These are phyloP conservation scores for Gulo gulo DNA, from an alignment of 2,113 vertebrate genomes.

Conservation along the genomic window DNA sequence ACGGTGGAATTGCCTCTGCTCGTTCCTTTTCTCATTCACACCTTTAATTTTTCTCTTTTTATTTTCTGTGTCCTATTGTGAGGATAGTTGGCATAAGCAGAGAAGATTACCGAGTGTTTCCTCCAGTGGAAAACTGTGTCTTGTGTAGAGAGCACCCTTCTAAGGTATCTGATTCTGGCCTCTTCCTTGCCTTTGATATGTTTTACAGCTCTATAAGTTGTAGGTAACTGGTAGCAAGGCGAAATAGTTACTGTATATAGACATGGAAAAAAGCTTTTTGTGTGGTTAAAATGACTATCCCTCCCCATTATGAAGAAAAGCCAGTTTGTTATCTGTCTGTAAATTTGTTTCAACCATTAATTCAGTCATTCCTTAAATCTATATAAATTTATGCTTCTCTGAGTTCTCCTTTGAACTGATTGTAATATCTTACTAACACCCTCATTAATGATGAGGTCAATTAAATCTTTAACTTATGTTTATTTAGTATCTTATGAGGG, in stretches of 20 bases:
- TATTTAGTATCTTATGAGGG: neutral
- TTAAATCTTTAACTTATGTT: conserved; percentile 32
- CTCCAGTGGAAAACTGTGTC: neutral
- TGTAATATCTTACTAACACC: neutral
- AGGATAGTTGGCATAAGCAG: neutral
- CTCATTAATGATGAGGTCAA: neutral
- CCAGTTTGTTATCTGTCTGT: neutral
- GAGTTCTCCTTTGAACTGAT: neutral
- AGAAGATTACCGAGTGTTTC: neutral
- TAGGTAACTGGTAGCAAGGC: neutral
- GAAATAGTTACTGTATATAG: neutral
- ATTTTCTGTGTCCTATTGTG: neutral
- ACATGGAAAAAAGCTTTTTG: neutral
- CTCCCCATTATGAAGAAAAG: neutral
- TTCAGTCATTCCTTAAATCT: neutral
- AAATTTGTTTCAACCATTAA: neutral
- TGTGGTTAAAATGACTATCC: neutral
- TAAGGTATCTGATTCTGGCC: neutral
- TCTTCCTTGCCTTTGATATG: neutral
- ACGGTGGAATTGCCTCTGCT: neutral
- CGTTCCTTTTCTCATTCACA: neutral
- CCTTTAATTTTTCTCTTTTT: neutral
- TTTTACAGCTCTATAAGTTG: neutral
- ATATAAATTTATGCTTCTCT: neutral
- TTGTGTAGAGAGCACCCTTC: neutral